These are phyloP conservation scores for Augiades crinisus DNA, from an alignment of 2,888 invertebrate genomes.

Conservation along the genomic window DNA sequence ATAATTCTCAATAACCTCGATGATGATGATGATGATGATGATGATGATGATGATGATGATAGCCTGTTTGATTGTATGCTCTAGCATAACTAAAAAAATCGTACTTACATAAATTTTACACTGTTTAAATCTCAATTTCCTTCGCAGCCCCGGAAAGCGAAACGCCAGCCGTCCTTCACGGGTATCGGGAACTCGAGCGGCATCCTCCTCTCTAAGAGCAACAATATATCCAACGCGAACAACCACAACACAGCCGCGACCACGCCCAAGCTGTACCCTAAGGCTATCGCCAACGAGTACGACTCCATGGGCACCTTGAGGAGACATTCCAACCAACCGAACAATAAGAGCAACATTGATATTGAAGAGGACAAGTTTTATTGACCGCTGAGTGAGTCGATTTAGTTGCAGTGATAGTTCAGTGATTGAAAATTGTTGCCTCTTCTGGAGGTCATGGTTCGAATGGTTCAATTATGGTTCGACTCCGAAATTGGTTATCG, in stretches of 20 bases:
- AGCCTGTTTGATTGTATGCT: too few species aligned
- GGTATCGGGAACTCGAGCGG: conserved; percentile 77
- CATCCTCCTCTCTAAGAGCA: conserved; percentile 78
- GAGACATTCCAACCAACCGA: conserved; percentile 87
- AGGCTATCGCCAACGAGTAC: conserved; percentile 87
- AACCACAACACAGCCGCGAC: conserved; percentile 81
- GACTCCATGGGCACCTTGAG: conserved; percentile 88
- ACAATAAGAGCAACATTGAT: conserved; percentile 83
- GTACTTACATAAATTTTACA: too few species aligned
- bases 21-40: too few species aligned
- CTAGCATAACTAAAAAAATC: too few species aligned
- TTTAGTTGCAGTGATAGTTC: neutral
- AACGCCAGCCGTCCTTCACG: conserved; percentile 87
- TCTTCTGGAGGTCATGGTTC: neutral
- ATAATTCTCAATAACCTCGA: too few species aligned
- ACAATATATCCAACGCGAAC: conserved; percentile 82
- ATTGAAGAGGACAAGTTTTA: conserved; percentile 85
- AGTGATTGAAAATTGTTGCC: neutral
- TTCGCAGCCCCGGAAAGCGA: conserved; percentile 75
- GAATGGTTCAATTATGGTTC: too few species aligned
- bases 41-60: too few species aligned
- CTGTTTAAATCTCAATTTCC: conserved; percentile 3
- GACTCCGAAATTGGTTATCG: too few species aligned
- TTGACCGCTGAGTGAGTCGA: conserved; percentile 46
- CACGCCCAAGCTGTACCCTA: conserved; percentile 86